phyloP scores from a whole-genome alignment of 2,113 vertebrate species.

The Tupaia tana region DNA sequence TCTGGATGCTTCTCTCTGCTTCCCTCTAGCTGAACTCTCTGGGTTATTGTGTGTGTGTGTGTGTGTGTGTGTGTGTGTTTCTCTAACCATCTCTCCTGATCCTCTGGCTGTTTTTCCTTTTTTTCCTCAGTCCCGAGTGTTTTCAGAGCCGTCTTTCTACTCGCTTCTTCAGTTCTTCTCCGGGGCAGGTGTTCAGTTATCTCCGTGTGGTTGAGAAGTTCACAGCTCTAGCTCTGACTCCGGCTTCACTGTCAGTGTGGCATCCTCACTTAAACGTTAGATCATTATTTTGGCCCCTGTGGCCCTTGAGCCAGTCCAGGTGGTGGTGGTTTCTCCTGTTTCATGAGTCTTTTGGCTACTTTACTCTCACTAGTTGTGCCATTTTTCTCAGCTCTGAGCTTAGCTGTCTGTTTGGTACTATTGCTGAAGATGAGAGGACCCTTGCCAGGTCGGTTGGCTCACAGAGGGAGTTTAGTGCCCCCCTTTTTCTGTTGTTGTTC shows the following conservation, averaged over 20 bases:
- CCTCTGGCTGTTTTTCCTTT: neutral
- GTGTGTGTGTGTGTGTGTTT: neutral
- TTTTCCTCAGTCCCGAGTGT: neutral
- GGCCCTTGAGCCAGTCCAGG: neutral
- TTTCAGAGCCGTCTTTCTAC: constrained; percentile 22
- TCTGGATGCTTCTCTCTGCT: neutral
- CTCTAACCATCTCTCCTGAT: neutral
- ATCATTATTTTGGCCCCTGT: neutral
- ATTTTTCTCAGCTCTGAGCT: neutral
- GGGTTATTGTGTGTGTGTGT: neutral
- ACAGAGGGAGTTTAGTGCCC: neutral
- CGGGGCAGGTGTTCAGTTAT: neutral
- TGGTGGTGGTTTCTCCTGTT: neutral
- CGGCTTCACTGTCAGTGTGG: neutral
- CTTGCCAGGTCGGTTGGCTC: neutral
- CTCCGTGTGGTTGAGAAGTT: neutral
- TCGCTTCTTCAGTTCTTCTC: neutral
- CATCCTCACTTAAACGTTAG: neutral
- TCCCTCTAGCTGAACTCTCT: neutral
- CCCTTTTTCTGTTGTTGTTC: neutral
- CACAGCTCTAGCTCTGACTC: neutral
- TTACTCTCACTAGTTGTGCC: neutral
- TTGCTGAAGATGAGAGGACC: neutral
- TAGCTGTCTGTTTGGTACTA: neutral
- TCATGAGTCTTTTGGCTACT: neutral